Conservation (phyloP, 2,797 vertebrate genomes). For the Anguilla obscura region DNA sequence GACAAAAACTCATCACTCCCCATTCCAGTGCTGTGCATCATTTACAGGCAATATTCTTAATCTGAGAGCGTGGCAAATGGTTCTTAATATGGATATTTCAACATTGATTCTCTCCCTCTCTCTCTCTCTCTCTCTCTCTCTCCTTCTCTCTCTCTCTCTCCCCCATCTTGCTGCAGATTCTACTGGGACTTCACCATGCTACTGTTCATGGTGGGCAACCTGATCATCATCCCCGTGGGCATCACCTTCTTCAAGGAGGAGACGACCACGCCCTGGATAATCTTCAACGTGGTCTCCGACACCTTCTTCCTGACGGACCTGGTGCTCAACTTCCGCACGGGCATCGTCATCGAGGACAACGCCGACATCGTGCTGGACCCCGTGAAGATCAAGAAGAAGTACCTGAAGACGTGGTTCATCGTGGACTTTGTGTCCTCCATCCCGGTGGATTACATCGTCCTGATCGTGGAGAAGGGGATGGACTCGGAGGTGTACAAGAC, state of each 20-base stretch:
- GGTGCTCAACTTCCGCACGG: slow-evolving; percentile 96
- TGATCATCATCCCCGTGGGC: slow-evolving; percentile 97
- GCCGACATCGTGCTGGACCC: slow-evolving; percentile 97
- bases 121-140: not conserved
- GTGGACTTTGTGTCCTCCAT: slow-evolving; percentile 98
- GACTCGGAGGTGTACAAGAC: slow-evolving; percentile 98
- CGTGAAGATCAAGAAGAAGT: slow-evolving; percentile 91
- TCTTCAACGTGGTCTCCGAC: slow-evolving; percentile 98
- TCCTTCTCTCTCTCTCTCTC: not conserved
- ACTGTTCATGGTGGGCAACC: slow-evolving; percentile 97
- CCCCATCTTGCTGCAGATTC: slow-evolving; percentile 74
- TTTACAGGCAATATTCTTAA: not conserved
- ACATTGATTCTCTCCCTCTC: not conserved
- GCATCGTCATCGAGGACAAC: slow-evolving; percentile 97
- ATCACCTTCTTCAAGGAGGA: slow-evolving; percentile 99
- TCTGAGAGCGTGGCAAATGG: not conserved
- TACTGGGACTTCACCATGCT: slow-evolving; percentile 99
- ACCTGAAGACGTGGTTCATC: slow-evolving; percentile 95
- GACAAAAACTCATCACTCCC: not conserved
- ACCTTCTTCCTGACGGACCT: slow-evolving; percentile 98
- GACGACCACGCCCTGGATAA: slow-evolving; percentile 94
- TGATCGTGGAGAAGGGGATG: slow-evolving; percentile 96
- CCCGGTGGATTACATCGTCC: slow-evolving; percentile 98
- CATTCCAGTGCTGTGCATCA: not conserved
- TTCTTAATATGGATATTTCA: not conserved